Conservation (phyloP, 2,113 vertebrate species). For the Sminthopsis crassicaudata region DNA sequence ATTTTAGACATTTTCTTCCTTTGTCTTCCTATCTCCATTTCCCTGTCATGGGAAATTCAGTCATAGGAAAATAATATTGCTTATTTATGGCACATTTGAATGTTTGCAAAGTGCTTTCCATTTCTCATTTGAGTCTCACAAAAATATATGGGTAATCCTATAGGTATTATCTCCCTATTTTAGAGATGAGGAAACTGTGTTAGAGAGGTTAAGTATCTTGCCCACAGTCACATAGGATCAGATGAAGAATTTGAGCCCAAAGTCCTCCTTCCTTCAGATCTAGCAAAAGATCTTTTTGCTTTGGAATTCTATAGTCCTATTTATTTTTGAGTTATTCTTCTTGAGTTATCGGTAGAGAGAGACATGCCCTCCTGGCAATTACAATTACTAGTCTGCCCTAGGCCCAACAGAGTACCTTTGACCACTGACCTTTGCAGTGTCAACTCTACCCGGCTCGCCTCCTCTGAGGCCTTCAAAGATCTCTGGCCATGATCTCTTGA, state of each 20-base stretch:
- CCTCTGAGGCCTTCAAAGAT: too few species aligned
- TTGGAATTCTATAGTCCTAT: not conserved
- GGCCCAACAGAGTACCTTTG: too few species aligned
- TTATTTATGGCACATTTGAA: not conserved
- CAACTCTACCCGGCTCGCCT: too few species aligned
- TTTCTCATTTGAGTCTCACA: not conserved
- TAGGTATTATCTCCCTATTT: not conserved
- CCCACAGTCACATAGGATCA: not conserved
- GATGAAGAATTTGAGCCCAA: constrained; percentile 21
- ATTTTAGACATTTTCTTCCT: too few species aligned
- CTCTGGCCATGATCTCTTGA: too few species aligned
- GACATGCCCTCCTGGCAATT: too few species aligned
- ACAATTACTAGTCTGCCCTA: too few species aligned
- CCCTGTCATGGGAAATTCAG: too few species aligned
- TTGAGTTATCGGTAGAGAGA: not conserved
- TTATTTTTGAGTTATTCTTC: not conserved
- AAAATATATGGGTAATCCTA: not conserved
- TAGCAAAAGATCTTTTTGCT: not conserved
- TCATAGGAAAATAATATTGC: not conserved
- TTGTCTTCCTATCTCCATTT: too few species aligned
- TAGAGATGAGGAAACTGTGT: not conserved
- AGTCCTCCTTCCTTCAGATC: too few species aligned
- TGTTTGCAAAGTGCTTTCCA: constrained; percentile 5
- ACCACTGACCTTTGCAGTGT: too few species aligned
- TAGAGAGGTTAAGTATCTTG: not conserved